Evolutionary conservation across 1,140 invertebrate genomes (phyloP), one percentile per base, ranked within the genome.

Genomic region (Pseudomyrmex dendroicus): DNA sequence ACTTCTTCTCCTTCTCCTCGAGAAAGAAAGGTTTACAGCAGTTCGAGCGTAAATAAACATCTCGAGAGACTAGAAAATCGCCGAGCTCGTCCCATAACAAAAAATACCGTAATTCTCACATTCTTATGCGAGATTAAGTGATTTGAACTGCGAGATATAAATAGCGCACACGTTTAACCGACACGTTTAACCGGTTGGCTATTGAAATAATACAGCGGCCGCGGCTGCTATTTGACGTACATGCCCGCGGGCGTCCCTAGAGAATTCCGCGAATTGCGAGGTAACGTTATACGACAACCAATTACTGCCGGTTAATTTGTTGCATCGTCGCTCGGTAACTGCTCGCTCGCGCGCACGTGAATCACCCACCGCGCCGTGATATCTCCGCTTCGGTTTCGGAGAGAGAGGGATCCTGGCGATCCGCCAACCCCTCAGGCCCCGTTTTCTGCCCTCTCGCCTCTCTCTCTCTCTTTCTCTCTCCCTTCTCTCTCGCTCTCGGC

Each of bases 291-390:
- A 80, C 54, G 76, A 80, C 76, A 72, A 72, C 76, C 76, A 80
- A 80, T 80, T 80, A 80, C 66, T 80, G 76, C 66, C 76, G 76
- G 76, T 73, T 76, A 73, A 76, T 84, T 85, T 78, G 63, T 84
- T 85, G 87, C 85, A 87, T 70, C 73, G 61, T 86, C 87, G 83
- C 76, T 73, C 76, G 61, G 78, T 82, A 82, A 82, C 67, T 63
- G 70, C 25, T 72, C 68, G 48, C 78, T 74, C 56, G 70, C 78
- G 70, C 78, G 68, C 78, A 74, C 78, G 72, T 56, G 78, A 74
- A 80, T 80, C 76, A 80, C 66, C 56, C 66, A 17, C 48, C 59
- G 59, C 76, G 59, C 72, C 80, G 80, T 74, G 80, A 82, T 82
- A 82, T 82, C 68, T 82, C 68, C 70, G 72, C 82, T 77, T 64